Percentiles rank a stretch among this genome's conserved stretches.
These are phyloP conservation scores for Micromussa lordhowensis DNA, from an alignment of 92 coral and sea anemone genomes.

Conservation along the genomic window DNA sequence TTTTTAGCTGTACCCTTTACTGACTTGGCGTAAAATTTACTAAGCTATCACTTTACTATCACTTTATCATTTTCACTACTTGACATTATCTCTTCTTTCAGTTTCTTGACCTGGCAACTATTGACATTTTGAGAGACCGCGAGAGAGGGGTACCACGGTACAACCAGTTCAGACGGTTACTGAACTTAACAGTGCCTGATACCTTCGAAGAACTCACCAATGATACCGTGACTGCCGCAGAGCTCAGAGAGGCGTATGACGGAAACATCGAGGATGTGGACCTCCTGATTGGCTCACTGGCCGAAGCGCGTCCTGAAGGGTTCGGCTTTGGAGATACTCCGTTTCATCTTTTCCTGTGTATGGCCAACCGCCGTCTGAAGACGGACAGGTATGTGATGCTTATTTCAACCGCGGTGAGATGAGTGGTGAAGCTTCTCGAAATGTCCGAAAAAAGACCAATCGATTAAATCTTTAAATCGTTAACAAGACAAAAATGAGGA, in stretches of 20 bases:
- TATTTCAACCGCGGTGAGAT: no score
- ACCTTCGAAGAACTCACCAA: constrained; percentile 72
- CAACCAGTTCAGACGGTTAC: constrained; percentile 80
- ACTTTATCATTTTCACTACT: no score
- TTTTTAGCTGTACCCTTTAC: no score
- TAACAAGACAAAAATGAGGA: no score
- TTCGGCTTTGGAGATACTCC: constrained; percentile 90
- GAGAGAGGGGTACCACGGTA: constrained; percentile 91
- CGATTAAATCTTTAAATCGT: neutral
- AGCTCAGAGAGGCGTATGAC: constrained; percentile 64
- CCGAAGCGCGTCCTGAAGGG: constrained; percentile 79
- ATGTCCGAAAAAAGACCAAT: neutral
- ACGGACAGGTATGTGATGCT: constrained; percentile 76
- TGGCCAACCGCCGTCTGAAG: constrained; percentile 87
- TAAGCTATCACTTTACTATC: neutral
- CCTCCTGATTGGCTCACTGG: constrained; percentile 81
- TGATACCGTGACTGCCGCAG: constrained; percentile 55
- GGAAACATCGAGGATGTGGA: constrained; percentile 80
- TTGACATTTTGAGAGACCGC: constrained; percentile 85
- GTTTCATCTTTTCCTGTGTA: constrained; percentile 80
- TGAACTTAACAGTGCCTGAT: constrained; percentile 49
- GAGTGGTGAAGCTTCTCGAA: neutral
- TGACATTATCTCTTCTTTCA: neutral
- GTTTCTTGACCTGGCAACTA: constrained; percentile 80
- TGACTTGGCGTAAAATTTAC: no score